Percentiles rank a stretch among this genome's conserved stretches.
These are phyloP conservation scores for Ypsolopha sequella DNA, from an alignment of 2,888 invertebrate species.

Conservation along the genomic window DNA sequence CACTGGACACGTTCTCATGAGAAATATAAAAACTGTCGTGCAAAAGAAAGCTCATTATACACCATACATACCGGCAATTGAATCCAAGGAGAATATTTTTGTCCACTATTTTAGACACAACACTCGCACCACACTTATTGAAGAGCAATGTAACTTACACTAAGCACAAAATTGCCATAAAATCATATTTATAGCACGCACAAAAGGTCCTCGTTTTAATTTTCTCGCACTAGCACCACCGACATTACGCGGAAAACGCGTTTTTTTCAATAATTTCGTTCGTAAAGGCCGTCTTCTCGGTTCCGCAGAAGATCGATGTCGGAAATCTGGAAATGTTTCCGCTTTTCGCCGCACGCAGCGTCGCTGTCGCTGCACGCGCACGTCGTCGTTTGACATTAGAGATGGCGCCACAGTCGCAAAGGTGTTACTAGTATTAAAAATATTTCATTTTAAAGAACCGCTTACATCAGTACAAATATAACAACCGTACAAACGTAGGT, in stretches of 20 bases:
- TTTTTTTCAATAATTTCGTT: constrained; percentile 50
- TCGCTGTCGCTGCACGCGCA: constrained; percentile 22
- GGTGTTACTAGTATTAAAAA: constrained; percentile 20
- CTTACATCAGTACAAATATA: too few species aligned
- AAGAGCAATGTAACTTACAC: constrained; percentile 49
- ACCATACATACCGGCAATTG: constrained; percentile 50
- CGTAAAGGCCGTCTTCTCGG: constrained; percentile 45
- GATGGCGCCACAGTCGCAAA: constrained; percentile 29
- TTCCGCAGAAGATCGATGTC: constrained; percentile 62
- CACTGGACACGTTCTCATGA: constrained; percentile 19
- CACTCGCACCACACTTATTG: constrained; percentile 37
- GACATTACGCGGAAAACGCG: constrained; percentile 49
- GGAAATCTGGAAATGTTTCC: constrained; percentile 43
- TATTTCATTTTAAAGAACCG: too few species aligned
- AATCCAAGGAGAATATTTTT: constrained; percentile 28
- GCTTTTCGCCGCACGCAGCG: constrained; percentile 37
- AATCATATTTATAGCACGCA: constrained; percentile 52
- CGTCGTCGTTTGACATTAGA: constrained; percentile 14
- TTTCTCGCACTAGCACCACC: constrained; percentile 62
- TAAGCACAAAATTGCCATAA: constrained; percentile 58
- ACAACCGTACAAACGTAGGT: too few species aligned
- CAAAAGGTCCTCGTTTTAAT: constrained; percentile 37
- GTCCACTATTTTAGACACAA: constrained; percentile 41
- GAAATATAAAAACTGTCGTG: constrained; percentile 30
- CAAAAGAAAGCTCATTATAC: constrained; percentile 28